phyloP scores from a whole-genome alignment of 2,888 invertebrate genomes.

The Catocala fraxini region DNA sequence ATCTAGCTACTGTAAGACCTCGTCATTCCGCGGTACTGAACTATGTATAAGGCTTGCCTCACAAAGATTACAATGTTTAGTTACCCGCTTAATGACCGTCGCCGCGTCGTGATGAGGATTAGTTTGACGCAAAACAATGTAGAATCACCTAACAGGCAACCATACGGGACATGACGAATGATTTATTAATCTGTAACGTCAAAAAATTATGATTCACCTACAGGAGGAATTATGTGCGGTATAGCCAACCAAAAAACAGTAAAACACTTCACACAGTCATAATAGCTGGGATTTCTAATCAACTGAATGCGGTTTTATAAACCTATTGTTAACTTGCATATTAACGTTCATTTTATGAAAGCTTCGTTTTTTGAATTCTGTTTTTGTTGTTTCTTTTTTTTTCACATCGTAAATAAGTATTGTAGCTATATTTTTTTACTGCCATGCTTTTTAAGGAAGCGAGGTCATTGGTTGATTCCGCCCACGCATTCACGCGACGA shows the following conservation, averaged over 20 bases:
- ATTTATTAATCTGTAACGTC: not conserved
- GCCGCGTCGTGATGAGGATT: too few species aligned
- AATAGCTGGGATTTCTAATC: conserved; percentile 27
- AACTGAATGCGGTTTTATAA: conserved; percentile 31
- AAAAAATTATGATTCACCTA: not conserved
- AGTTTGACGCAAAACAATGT: too few species aligned
- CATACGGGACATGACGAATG: not conserved
- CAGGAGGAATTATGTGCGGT: not conserved
- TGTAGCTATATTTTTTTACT: conserved; percentile 26
- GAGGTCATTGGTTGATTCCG: conserved; percentile 45
- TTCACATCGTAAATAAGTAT: conserved; percentile 34
- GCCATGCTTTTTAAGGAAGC: conserved; percentile 46
- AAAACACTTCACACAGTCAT: conserved; percentile 33
- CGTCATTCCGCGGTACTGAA: too few species aligned
- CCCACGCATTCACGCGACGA: conserved; percentile 41
- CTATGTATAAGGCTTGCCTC: too few species aligned
- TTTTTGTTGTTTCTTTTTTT: conserved; percentile 31
- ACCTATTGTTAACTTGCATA: conserved; percentile 35
- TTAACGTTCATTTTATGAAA: conserved; percentile 21
- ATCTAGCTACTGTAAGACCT: too few species aligned
- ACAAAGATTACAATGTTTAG: too few species aligned
- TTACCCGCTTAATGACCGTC: too few species aligned
- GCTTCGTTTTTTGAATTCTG: conserved; percentile 9
- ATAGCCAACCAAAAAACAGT: not conserved
- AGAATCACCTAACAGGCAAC: too few species aligned